These are phyloP conservation scores for Caenorhabditis sp. DNA, from an alignment of 2,888 invertebrate species.

Conservation along the genomic window DNA sequence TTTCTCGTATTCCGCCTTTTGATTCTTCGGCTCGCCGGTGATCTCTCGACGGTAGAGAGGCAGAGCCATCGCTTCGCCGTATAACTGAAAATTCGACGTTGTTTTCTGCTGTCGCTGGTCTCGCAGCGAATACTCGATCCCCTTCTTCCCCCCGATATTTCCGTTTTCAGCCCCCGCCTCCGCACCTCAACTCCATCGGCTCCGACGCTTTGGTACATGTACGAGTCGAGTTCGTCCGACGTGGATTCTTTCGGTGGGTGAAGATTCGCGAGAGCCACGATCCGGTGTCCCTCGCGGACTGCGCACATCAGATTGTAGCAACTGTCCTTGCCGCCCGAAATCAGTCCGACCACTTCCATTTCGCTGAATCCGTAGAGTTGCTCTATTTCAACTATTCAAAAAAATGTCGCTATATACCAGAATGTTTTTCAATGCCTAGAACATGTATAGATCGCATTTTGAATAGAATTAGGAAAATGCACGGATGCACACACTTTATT, in stretches of 20 bases:
- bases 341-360: conserved; percentile 82
- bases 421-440: conserved; percentile 4
- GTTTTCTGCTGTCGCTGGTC: too few relatives aligned
- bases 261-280: conserved; percentile 97
- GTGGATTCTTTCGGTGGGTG: conserved; percentile 89
- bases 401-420: neutral
- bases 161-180: conserved; percentile 3
- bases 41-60: conserved; percentile 93
- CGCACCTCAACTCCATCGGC: conserved; percentile 91
- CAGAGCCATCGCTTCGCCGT: conserved; percentile 94
- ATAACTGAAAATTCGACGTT: conserved; percentile 85
- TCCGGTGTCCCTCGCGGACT: conserved; percentile 93
- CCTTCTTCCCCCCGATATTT: neutral
- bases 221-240: conserved; percentile 91
- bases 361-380: too few relatives aligned
- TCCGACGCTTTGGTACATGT: conserved; percentile 99
- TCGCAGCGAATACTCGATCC: too few relatives aligned
- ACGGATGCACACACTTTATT: conserved; percentile 14
- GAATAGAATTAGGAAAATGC: conserved; percentile 14
- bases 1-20: conserved; percentile 62
- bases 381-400: too few relatives aligned
- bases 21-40: conserved; percentile 89
- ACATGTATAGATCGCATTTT: neutral
- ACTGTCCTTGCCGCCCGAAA: conserved; percentile 98
- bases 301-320: conserved; percentile 95